These are phyloP conservation scores for Drosophila miranda DNA, from an alignment of 1,140 invertebrate genomes.

Conservation along the genomic window DNA sequence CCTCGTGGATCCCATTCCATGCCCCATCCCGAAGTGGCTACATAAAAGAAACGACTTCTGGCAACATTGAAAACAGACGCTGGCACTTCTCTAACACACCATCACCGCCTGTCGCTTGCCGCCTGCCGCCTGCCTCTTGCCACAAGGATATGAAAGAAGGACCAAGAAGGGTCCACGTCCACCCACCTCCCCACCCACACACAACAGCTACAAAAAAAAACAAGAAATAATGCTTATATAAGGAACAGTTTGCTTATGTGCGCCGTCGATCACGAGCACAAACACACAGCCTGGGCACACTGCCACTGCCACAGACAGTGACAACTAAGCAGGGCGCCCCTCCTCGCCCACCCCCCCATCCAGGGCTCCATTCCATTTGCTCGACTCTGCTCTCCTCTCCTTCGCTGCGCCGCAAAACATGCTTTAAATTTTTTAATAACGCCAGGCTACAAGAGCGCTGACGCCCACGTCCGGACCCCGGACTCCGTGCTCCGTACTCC, in stretches of 20 bases:
- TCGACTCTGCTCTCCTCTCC: neutral
- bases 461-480: slow-evolving; percentile 67
- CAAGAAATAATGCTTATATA: slow-evolving; percentile 14
- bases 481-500: no score
- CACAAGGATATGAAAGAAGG: slow-evolving; percentile 65
- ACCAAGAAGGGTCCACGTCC: slow-evolving; percentile 23
- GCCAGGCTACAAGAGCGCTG: slow-evolving; percentile 75
- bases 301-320: slow-evolving; percentile 50
- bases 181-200: no score
- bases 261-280: slow-evolving; percentile 74
- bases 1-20: slow-evolving; percentile 11
- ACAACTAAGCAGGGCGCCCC: slow-evolving; percentile 71
- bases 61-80: slow-evolving; percentile 80
- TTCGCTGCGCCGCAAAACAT: slow-evolving; percentile 73
- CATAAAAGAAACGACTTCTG: slow-evolving; percentile 73
- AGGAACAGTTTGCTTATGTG: slow-evolving; percentile 54
- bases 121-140: slow-evolving; percentile 15
- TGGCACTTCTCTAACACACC: slow-evolving; percentile 72
- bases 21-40: slow-evolving; percentile 58
- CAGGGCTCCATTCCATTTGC: neutral
- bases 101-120: slow-evolving; percentile 45
- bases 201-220: slow-evolving; percentile 28
- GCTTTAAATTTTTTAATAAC: slow-evolving; percentile 82
- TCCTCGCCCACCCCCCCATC: slow-evolving; percentile 16
- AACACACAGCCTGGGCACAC: slow-evolving; percentile 37